Percentiles rank a stretch among this genome's conserved stretches.
phyloP scores from a whole-genome alignment of 2,113 vertebrate genomes.

The Alces alces region DNA sequence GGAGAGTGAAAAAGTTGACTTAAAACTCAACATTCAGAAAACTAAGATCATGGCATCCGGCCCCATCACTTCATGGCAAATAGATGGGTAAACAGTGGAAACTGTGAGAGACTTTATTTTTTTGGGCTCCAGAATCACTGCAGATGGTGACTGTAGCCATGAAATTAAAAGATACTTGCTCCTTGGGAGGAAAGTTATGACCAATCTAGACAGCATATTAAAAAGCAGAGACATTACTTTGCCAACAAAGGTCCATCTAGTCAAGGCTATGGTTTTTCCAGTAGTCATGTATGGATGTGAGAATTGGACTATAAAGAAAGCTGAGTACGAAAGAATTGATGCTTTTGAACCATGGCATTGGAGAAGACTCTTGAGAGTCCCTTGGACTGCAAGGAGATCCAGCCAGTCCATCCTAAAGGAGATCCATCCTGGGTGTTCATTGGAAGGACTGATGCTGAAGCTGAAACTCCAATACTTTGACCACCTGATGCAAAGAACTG shows the following conservation, averaged over 20 bases:
- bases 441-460: neutral
- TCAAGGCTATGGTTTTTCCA: neutral
- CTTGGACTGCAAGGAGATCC: neutral
- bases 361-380: neutral
- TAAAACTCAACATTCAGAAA: neutral
- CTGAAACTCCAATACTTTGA: neutral
- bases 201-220: neutral
- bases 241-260: rapidly evolving
- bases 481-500: neutral
- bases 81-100: neutral
- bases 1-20: neutral
- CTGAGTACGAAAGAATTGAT: neutral
- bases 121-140: neutral
- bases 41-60: neutral
- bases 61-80: neutral
- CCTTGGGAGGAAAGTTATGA: neutral
- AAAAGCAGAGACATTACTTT: neutral
- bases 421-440: neutral
- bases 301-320: neutral
- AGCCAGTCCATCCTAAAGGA: neutral
- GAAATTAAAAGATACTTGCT: neutral
- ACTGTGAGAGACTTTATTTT: neutral
- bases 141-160: neutral
- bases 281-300: neutral
- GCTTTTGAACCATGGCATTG: neutral